phyloP scores from a whole-genome alignment of 2,888 invertebrate genomes.

The Lepeophtheirus nordmannii region DNA sequence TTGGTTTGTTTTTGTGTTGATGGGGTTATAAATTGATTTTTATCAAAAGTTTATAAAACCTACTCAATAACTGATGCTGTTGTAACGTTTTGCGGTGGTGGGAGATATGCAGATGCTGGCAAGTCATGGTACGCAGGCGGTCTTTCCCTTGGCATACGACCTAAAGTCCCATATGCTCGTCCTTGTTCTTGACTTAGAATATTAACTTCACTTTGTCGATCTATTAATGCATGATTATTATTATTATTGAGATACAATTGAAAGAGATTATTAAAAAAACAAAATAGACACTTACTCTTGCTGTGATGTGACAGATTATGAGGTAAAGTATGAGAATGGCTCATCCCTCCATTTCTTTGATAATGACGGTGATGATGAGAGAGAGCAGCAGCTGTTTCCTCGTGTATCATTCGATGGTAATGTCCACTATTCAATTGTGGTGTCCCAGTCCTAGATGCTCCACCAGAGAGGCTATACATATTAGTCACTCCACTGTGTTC shows the following conservation, averaged over 20 bases:
- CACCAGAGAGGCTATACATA: conserved; percentile 32
- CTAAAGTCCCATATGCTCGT: conserved; percentile 22
- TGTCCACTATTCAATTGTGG: not conserved
- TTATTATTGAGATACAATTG: not conserved
- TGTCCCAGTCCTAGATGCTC: conserved; percentile 22
- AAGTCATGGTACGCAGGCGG: conserved; percentile 23
- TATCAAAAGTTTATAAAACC: not conserved
- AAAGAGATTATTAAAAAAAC: not conserved
- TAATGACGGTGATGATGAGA: not conserved
- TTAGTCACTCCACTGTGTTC: conserved; percentile 31
- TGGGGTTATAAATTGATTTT: too few relatives aligned
- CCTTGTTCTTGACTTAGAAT: not conserved
- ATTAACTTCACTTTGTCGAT: conserved; percentile 4
- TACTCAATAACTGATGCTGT: conserved; percentile 2
- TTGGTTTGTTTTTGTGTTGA: too few relatives aligned
- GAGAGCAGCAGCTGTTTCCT: not conserved
- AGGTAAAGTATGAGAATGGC: conserved; percentile 21
- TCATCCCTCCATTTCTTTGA: conserved; percentile 16
- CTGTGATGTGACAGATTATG: conserved; percentile 22
- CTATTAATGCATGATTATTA: not conserved
- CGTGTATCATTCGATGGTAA: not conserved
- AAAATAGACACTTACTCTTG: conserved; percentile 2
- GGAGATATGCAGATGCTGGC: conserved; percentile 1
- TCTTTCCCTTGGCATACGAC: conserved; percentile 21
- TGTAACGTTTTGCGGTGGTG: conserved; percentile 8